These are phyloP conservation scores for Apocrypta bakeri DNA, from an alignment of 1,140 invertebrate genomes.

Conservation along the genomic window DNA sequence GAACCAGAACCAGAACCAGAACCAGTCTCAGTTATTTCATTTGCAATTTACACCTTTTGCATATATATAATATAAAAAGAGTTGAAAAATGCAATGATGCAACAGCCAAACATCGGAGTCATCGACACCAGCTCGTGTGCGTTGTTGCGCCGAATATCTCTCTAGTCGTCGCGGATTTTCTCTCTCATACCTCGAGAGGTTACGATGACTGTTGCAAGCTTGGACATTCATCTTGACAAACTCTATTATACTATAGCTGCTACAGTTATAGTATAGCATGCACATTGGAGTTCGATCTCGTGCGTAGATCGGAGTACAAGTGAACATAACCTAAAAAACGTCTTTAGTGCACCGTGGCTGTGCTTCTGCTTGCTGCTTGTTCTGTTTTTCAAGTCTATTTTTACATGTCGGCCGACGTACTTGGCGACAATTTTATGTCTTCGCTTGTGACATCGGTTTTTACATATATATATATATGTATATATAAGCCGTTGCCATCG, in stretches of 20 bases:
- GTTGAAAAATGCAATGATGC: background rate
- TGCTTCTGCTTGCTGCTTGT: background rate
- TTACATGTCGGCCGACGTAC: constrained; percentile 1
- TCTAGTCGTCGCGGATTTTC: too few species aligned
- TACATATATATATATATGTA: too few species aligned
- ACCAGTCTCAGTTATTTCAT: too few species aligned
- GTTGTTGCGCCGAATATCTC: too few species aligned
- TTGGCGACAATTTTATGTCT: constrained; percentile 7
- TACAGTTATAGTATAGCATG: too few species aligned
- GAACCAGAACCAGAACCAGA: too few species aligned
- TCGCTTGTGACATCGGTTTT: background rate
- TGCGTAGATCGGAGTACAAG: background rate
- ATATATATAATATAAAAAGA: too few species aligned
- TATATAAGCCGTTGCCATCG: background rate
- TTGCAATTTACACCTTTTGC: too few species aligned
- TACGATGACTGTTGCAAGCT: too few species aligned
- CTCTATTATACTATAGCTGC: too few species aligned
- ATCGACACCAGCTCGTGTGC: background rate
- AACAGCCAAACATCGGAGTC: background rate
- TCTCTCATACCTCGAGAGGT: background rate
- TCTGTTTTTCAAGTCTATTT: background rate
- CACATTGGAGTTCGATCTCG: background rate
- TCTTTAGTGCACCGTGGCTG: background rate
- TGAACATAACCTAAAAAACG: constrained; percentile 27
- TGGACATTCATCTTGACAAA: too few species aligned